Conservation (phyloP, 2,888 invertebrate genomes). For the Cheilosia scutellata region DNA sequence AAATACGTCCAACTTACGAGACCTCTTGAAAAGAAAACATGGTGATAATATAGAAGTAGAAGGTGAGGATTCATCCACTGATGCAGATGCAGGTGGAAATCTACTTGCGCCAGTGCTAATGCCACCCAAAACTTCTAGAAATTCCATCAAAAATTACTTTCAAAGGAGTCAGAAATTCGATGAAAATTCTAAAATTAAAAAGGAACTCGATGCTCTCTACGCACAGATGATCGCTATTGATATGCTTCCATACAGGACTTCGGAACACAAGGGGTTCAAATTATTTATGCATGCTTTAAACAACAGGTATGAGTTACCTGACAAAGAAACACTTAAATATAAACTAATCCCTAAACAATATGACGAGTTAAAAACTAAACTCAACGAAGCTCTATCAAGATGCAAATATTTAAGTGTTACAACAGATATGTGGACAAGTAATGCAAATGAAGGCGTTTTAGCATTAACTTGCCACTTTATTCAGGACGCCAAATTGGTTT, state of each 20-base stretch:
- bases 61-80: slow-evolving; percentile 5
- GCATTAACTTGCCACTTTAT: not conserved
- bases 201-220: slow-evolving; percentile 23
- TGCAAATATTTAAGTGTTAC: slow-evolving; percentile 34
- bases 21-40: slow-evolving; percentile 21
- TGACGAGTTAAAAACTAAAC: slow-evolving; percentile 10
- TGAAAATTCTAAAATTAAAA: slow-evolving; percentile 35
- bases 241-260: slow-evolving; percentile 6
- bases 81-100: slow-evolving; percentile 23
- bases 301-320: slow-evolving; percentile 16
- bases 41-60: slow-evolving; percentile 7
- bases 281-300: slow-evolving; percentile 13
- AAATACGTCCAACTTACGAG: slow-evolving; percentile 20
- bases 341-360: slow-evolving; percentile 17
- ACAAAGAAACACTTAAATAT: slow-evolving; percentile 14
- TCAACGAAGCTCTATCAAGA: slow-evolving; percentile 17
- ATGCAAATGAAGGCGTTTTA: slow-evolving; percentile 35
- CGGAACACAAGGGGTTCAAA: slow-evolving; percentile 11
- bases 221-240: slow-evolving; percentile 22
- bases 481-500: not conserved
- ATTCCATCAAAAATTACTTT: slow-evolving; percentile 27
- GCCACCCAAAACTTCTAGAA: slow-evolving; percentile 13
- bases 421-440: slow-evolving; percentile 35
- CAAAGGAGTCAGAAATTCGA: slow-evolving; percentile 27
- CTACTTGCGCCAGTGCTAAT: slow-evolving; percentile 8